Conservation (phyloP, 2,888 invertebrate species). For the Petrolisthes manimaculis region DNA sequence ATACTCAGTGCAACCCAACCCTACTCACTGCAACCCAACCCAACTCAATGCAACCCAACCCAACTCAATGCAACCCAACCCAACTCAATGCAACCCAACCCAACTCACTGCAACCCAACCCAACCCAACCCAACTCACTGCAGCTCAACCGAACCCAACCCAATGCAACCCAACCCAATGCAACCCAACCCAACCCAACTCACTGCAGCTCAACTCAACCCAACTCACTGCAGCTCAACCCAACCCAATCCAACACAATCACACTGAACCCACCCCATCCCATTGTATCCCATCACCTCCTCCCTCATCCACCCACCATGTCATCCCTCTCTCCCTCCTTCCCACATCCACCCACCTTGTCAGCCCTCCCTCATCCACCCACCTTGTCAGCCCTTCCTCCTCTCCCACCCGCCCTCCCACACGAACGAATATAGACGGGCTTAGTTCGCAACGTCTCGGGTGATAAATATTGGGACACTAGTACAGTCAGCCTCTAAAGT, state of each 20-base stretch:
- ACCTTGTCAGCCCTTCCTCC: not conserved
- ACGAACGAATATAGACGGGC: not conserved
- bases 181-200: too few species aligned
- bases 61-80: not conserved
- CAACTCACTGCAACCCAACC: too few species aligned
- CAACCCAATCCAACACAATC: too few species aligned
- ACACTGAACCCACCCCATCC: not conserved
- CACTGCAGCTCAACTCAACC: too few species aligned
- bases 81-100: not conserved
- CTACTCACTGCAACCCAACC: not conserved
- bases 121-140: too few species aligned
- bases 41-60: not conserved
- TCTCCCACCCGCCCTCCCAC: not conserved
- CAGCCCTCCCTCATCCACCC: not conserved
- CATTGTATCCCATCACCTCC: not conserved
- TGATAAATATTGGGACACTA: conserved; percentile 3
- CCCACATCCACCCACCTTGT: not conserved
- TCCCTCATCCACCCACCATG: not conserved
- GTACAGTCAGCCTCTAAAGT: too few species aligned
- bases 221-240: not conserved
- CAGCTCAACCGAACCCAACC: not conserved
- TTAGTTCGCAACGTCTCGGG: not conserved
- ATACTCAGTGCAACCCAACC: not conserved
- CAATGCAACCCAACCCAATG: not conserved
- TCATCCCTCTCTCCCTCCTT: not conserved